Conservation (phyloP, 30 jellyfish, hydroid and myxozoan genomes). For the Haliclystus octoradiatus region DNA sequence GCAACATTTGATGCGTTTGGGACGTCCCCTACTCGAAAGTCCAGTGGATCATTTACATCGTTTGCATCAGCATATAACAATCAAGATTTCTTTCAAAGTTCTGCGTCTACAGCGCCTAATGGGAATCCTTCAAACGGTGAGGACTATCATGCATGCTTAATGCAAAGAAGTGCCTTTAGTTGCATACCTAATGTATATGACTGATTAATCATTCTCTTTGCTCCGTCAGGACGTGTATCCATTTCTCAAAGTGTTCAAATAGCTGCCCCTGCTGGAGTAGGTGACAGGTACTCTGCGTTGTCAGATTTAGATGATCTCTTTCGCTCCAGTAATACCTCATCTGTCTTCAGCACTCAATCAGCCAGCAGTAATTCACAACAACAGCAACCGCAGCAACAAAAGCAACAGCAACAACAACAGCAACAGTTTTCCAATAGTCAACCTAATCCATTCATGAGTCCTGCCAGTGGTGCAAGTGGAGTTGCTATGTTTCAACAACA, state of each 20-base stretch:
- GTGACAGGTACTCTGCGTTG: conserved; percentile 40
- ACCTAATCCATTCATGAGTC: conserved; percentile 95
- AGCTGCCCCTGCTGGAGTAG: conserved; percentile 6
- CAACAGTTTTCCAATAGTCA: conserved; percentile 56
- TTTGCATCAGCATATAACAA: too few relatives aligned
- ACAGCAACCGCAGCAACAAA: conserved; percentile 33
- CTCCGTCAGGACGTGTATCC: too few relatives aligned
- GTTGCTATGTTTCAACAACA: conserved; percentile 64
- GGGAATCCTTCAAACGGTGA: too few relatives aligned
- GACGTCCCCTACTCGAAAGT: background rate
- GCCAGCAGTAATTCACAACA: too few relatives aligned
- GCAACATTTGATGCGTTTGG: conserved; percentile 5
- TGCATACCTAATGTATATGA: too few relatives aligned
- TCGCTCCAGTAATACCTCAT: conserved; percentile 57
- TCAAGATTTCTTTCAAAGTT: too few relatives aligned
- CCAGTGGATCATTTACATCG: background rate
- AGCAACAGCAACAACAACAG: conserved; percentile 8
- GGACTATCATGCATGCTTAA: too few relatives aligned
- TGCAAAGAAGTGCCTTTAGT: too few relatives aligned
- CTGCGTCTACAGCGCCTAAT: too few relatives aligned
- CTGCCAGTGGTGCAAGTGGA: conserved; percentile 68
- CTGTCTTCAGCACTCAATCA: conserved; percentile 47
- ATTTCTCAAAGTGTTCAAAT: too few relatives aligned
- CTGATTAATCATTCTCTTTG: too few relatives aligned
- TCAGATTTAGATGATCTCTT: conserved; percentile 64